Evolutionary conservation across 2,113 vertebrate species (phyloP).

Genomic region (Sinocyclocheilus anophthalmus): DNA sequence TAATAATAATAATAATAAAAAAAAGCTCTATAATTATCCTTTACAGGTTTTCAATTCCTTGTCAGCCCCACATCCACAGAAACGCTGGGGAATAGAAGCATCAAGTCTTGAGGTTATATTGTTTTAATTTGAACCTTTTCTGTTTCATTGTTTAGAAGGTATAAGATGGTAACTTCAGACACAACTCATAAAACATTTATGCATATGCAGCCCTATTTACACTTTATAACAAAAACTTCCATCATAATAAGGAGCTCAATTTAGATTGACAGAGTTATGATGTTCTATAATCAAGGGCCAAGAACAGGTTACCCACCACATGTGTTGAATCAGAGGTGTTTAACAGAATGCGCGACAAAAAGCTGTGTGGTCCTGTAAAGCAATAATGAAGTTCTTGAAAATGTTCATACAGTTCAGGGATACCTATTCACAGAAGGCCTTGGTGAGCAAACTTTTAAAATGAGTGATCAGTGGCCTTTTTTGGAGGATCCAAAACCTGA

Average conservation of each 20-base stretch:
- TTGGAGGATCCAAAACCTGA: constrained; percentile 94
- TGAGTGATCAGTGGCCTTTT: constrained; percentile 85
- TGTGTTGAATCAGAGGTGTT: neutral
- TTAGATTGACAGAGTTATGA: neutral
- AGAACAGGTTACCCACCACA: neutral
- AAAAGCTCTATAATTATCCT: neutral
- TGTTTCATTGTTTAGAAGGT: neutral
- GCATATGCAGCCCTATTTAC: constrained; percentile 11
- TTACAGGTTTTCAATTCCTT: neutral
- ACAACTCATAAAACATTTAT: constrained; percentile 5
- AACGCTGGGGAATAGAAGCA: neutral
- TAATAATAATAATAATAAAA: neutral
- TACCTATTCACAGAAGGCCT: neutral
- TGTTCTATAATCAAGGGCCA: neutral
- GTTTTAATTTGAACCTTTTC: neutral
- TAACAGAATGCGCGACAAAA: constrained; percentile 5
- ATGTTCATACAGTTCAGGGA: neutral
- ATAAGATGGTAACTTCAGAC: neutral
- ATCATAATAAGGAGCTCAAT: neutral
- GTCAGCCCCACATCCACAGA: neutral
- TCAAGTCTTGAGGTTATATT: neutral
- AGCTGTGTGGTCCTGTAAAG: constrained; percentile 23
- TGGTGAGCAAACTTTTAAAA: neutral
- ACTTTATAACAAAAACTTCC: constrained; percentile 1
- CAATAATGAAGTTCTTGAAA: constrained; percentile 16